These are phyloP conservation scores for Scylla paramamosain DNA, from an alignment of 1,140 invertebrate species.

Conservation along the genomic window DNA sequence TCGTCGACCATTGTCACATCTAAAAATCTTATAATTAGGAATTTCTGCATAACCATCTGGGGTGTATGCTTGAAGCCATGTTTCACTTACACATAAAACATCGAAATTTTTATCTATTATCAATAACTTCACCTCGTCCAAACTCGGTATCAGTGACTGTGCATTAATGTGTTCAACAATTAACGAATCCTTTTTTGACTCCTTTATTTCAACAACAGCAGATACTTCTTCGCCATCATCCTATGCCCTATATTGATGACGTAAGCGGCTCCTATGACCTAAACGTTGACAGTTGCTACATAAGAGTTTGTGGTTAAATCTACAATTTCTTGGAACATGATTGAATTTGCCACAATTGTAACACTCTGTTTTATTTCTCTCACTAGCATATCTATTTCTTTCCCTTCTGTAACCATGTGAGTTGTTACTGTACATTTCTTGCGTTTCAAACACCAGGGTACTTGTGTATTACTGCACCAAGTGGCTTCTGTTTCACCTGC, in stretches of 20 bases:
- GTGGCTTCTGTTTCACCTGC: not conserved
- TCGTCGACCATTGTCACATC: slow-evolving; percentile 25
- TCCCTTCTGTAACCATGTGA: not conserved
- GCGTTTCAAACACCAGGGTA: not conserved
- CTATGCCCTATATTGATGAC: not conserved
- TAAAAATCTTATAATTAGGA: not conserved
- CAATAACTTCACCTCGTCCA: not conserved
- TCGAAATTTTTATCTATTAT: not conserved
- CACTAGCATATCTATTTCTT: not conserved
- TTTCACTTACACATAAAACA: not conserved
- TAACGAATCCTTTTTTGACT: not conserved
- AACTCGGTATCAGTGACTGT: not conserved
- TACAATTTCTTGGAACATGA: not conserved
- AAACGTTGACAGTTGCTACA: not conserved
- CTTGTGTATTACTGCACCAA: not conserved
- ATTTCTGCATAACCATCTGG: not conserved
- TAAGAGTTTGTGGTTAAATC: not conserved
- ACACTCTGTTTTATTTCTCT: not conserved
- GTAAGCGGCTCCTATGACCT: not conserved
- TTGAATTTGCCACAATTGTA: not conserved
- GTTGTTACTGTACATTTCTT: not conserved
- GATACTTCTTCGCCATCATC: not conserved
- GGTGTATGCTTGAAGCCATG: not conserved
- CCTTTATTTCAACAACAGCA: not conserved
- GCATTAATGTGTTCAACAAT: slow-evolving; percentile 25